Percentiles rank a stretch among this genome's conserved stretches.
Evolutionary conservation across 23 tunicate species (phyloP).

Genomic region (Corella eumyota): DNA sequence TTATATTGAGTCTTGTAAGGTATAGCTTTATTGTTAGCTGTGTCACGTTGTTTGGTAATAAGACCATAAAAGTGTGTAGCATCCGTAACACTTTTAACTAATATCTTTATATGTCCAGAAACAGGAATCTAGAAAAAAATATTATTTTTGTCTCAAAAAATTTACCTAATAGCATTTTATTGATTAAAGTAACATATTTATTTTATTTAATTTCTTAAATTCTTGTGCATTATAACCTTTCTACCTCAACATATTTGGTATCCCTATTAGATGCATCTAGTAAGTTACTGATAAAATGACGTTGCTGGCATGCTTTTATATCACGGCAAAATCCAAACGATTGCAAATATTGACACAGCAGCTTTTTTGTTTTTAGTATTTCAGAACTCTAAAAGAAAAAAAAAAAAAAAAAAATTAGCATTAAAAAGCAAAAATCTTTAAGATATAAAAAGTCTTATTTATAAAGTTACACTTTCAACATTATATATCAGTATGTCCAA

Average conservation of each 20-base stretch:
- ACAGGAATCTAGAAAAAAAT: constrained; percentile 37
- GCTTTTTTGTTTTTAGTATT: background rate
- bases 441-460: no score
- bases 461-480: no score
- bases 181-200: no score
- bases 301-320: constrained; percentile 14
- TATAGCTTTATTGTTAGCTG: no score
- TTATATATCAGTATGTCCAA: no score
- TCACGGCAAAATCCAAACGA: constrained; percentile 54
- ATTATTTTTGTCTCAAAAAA: constrained; percentile 8
- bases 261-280: constrained; percentile 24
- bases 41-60: constrained; percentile 1
- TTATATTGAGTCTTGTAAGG: no score
- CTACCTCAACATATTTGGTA: constrained; percentile 17
- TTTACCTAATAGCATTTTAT: no score
- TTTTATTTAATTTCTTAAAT: no score
- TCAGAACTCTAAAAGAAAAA: constrained; percentile 15
- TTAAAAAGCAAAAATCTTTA: no score
- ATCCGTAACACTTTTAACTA: constrained; percentile 28
- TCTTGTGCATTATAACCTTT: no score
- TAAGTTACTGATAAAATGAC: constrained; percentile 22
- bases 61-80: constrained; percentile 50
- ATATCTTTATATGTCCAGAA: constrained; percentile 32
- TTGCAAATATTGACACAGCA: constrained; percentile 36
- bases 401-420: background rate